These are phyloP conservation scores for Chaetodon trifasciatus DNA, from an alignment of 2,797 vertebrate genomes.

Conservation along the genomic window DNA sequence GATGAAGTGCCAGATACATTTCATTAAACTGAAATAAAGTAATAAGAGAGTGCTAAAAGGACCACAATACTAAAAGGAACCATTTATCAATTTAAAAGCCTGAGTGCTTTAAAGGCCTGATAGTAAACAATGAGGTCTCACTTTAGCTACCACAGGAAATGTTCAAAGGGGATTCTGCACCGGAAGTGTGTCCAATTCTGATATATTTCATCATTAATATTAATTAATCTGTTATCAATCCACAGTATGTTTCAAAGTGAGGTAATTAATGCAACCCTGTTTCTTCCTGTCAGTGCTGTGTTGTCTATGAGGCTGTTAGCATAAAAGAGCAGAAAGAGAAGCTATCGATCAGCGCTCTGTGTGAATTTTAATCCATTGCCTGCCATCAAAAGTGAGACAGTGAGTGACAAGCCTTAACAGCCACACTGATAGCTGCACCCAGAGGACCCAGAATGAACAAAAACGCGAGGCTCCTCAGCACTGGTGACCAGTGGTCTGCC, in stretches of 20 bases:
- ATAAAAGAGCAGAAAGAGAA: constrained; percentile 11
- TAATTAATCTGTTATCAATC: constrained; percentile 19
- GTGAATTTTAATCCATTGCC: constrained; percentile 23
- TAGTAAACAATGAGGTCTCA: constrained; percentile 73
- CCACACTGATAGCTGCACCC: constrained; percentile 17
- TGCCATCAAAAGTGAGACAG: constrained; percentile 23
- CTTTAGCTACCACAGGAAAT: constrained; percentile 29
- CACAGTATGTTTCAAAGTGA: constrained; percentile 6
- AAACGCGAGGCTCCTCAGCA: neutral
- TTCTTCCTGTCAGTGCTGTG: neutral
- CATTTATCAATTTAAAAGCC: constrained; percentile 79
- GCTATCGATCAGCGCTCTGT: constrained; percentile 31
- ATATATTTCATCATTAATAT: constrained; percentile 32
- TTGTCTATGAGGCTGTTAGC: neutral
- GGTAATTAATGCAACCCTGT: constrained; percentile 3
- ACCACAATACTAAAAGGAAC: constrained; percentile 70
- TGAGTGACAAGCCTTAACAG: constrained; percentile 15
- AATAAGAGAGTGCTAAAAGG: constrained; percentile 77
- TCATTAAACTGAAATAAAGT: constrained; percentile 84
- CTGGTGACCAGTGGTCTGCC: constrained; percentile 30
- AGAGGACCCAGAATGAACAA: neutral
- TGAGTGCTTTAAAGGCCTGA: constrained; percentile 56
- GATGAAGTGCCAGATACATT: constrained; percentile 84
- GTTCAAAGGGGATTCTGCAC: constrained; percentile 16
- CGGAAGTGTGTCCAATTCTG: neutral